phyloP scores from a whole-genome alignment of 2,113 vertebrate genomes.

The Spea multiplicata region DNA sequence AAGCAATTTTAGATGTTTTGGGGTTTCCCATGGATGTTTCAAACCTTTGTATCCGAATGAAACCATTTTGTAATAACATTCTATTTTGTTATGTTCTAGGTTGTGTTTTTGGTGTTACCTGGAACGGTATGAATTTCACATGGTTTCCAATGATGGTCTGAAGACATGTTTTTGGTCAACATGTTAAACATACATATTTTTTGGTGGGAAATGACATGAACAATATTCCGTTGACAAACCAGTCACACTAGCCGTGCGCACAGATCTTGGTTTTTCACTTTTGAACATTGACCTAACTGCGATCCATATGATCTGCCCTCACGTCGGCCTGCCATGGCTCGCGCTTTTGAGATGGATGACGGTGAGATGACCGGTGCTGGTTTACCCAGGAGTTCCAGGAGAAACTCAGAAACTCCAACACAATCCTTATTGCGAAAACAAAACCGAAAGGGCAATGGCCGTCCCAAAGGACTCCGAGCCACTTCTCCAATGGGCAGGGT shows the following conservation, averaged over 20 bases:
- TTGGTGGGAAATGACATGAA: slow-evolving; percentile 46
- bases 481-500: slow-evolving; percentile 92
- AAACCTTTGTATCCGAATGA: no score
- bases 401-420: slow-evolving; percentile 75
- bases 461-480: slow-evolving; percentile 65
- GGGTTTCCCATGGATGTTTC: no score
- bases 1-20: no score
- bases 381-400: slow-evolving; percentile 71
- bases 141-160: background rate
- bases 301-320: slow-evolving; percentile 38
- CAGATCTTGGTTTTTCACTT: slow-evolving; percentile 5
- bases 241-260: no score
- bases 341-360: slow-evolving; percentile 64
- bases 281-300: slow-evolving; percentile 8
- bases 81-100: no score
- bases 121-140: slow-evolving; percentile 5
- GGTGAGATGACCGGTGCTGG: slow-evolving; percentile 74
- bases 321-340: slow-evolving; percentile 71
- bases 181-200: slow-evolving; percentile 30
- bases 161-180: slow-evolving; percentile 31
- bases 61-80: no score
- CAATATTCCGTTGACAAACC: background rate
- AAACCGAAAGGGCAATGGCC: slow-evolving; percentile 73
- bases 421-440: slow-evolving; percentile 81
- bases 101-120: no score